Conservation (phyloP, 2,888 invertebrate genomes). For the Cheilosia variabilis region DNA sequence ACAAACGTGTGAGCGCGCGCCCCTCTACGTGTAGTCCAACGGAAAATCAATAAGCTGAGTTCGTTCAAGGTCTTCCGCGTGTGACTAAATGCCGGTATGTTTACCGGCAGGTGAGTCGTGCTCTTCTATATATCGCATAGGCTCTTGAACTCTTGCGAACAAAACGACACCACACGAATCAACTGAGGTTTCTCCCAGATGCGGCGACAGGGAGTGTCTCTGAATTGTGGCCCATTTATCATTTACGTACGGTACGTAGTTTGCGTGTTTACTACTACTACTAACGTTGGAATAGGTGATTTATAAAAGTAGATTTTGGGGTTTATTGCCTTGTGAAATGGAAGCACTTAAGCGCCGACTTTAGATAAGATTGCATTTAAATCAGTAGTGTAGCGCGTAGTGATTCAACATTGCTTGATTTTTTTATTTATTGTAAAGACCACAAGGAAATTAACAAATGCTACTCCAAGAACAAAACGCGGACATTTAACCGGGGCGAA, state of each 20-base stretch:
- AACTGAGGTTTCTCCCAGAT: slow-evolving; percentile 20
- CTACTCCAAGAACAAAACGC: too few relatives aligned
- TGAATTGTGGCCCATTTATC: slow-evolving; percentile 1
- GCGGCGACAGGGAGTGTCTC: slow-evolving; percentile 37
- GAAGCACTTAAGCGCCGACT: background rate
- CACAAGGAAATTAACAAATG: too few relatives aligned
- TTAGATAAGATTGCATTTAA: background rate
- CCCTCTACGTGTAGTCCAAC: slow-evolving; percentile 24
- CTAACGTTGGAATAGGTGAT: background rate
- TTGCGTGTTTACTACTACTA: background rate
- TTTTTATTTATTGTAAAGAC: too few relatives aligned
- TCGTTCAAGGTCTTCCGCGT: slow-evolving; percentile 65
- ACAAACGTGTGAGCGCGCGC: slow-evolving; percentile 42
- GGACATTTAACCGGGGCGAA: too few relatives aligned
- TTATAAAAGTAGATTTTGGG: slow-evolving; percentile 8
- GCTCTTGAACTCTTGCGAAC: slow-evolving; percentile 63
- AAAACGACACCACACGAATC: slow-evolving; percentile 25
- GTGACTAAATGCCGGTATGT: slow-evolving; percentile 60
- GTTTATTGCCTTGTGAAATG: background rate
- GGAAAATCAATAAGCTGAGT: slow-evolving; percentile 27
- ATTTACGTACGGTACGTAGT: slow-evolving; percentile 9
- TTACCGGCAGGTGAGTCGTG: slow-evolving; percentile 29
- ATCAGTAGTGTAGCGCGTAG: background rate
- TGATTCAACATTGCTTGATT: background rate
- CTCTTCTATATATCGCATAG: slow-evolving; percentile 27